Evolutionary conservation across 2,797 vertebrate genomes (phyloP), one percentile per base, ranked within the genome.

Genomic region (Cirrhinus molitorella): DNA sequence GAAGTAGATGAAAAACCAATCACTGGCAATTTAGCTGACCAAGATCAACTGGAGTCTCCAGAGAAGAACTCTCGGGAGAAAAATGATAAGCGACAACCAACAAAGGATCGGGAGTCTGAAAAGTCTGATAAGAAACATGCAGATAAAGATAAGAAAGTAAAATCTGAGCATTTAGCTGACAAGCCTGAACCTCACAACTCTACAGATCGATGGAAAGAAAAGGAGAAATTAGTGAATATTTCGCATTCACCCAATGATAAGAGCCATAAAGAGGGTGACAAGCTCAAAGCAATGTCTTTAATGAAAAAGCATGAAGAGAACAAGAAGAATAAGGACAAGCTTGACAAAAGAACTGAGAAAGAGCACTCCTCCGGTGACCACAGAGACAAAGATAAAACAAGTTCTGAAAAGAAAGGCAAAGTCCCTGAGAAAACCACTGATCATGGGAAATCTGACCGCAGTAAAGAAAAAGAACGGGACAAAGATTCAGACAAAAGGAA

Each of bases 71-170:
- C 86, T 83, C 95, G 94, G 79, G 98, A 99, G 80, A 99, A 96
- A 93, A 87, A 85, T 65, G 98, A 99, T 85, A 98, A 96, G 89
- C 95, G 95, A 89, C 91, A 92, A 40, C 93, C 92, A 37, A 91
- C 88, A 86, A 99, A 96, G 91, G 98, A 99, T 87, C 96, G 94
- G 82, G 98, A 99, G n/a, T 40, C 85, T 16, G 98, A 99, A 61
- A 98, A 96, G 91, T 77, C 67, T 76, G 98, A 99, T 88, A 98
- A 94, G 92, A 97, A 94, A 93, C 94, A 92, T 91, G 89, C 88
- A 51, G 98, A 99, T 88, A 99, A 96, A 92, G 98, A 99, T 47
- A 99, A 96, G 89, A 99, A 97, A 89, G 80, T 94, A 45, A 99
- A 97, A 92, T 92, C 92, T 5, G 98, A 99, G 34, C 95, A 96